These are phyloP conservation scores for Actinia tenebrosa DNA, from an alignment of 64 coral and sea anemone species.

Conservation along the genomic window DNA sequence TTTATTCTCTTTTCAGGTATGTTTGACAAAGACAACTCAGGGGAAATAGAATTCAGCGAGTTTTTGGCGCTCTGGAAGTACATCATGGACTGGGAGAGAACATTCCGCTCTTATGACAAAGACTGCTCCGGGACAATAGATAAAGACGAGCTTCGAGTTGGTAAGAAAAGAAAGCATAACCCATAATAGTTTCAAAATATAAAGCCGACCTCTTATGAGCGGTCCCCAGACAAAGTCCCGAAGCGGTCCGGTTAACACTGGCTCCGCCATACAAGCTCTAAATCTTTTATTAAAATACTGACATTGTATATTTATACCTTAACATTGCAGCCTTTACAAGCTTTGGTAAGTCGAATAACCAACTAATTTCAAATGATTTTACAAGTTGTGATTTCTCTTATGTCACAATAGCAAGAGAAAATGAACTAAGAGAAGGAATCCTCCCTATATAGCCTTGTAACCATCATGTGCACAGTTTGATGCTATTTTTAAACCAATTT, in stretches of 20 bases:
- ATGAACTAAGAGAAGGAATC: too few species aligned
- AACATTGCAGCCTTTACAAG: slow-evolving; percentile 48
- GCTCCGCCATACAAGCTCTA: too few species aligned
- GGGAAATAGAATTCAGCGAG: slow-evolving; percentile 95
- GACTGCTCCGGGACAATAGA: slow-evolving; percentile 96
- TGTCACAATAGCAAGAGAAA: too few species aligned
- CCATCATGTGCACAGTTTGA: too few species aligned
- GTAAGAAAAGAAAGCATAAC: slow-evolving; percentile 7
- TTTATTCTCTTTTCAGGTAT: slow-evolving; percentile 49
- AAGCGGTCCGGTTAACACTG: too few species aligned
- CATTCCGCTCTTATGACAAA: slow-evolving; percentile 89
- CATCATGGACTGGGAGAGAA: slow-evolving; percentile 90
- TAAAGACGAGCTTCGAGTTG: slow-evolving; percentile 72
- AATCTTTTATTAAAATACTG: not conserved
- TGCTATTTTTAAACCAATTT: too few species aligned
- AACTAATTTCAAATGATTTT: not conserved
- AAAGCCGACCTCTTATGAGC: too few species aligned
- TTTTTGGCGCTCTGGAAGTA: slow-evolving; percentile 90
- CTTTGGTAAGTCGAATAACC: slow-evolving; percentile 61
- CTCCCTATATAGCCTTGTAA: too few species aligned
- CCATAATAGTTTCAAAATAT: too few species aligned
- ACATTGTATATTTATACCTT: not conserved
- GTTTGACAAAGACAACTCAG: slow-evolving; percentile 92
- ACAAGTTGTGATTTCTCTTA: too few species aligned
- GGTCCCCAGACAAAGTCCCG: too few species aligned